phyloP scores from a whole-genome alignment of 2,888 invertebrate species.

The Metallyticus violacea region DNA sequence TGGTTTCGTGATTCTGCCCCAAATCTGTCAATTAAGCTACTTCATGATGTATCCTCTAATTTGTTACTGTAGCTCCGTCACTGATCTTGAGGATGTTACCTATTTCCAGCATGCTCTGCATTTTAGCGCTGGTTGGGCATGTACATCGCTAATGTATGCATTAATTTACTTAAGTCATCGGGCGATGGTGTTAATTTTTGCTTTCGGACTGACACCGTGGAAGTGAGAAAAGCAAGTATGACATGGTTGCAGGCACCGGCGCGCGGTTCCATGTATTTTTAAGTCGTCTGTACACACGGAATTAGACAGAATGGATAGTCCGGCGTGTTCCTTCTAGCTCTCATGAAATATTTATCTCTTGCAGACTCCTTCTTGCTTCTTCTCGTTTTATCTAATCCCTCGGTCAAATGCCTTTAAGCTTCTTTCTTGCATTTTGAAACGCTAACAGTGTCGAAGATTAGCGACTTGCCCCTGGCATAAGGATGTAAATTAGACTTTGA shows the following conservation, averaged over 20 bases:
- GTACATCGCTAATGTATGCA: no score
- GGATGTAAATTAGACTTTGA: no score
- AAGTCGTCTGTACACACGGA: not conserved
- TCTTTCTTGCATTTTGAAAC: not conserved
- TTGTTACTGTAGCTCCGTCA: no score
- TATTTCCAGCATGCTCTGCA: no score
- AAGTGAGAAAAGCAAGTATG: not conserved
- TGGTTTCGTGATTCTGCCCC: no score
- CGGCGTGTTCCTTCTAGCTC: not conserved
- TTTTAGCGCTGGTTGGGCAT: no score
- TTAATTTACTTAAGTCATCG: no score
- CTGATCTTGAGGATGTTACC: no score
- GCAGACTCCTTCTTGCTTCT: not conserved
- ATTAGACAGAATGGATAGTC: not conserved
- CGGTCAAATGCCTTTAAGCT: not conserved
- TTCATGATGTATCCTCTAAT: no score
- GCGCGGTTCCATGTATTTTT: not conserved
- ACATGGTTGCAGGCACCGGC: not conserved
- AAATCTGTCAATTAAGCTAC: no score
- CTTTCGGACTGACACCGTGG: not conserved
- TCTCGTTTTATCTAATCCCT: not conserved
- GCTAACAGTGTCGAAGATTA: not conserved
- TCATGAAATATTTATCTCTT: not conserved
- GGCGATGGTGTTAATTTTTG: no score
- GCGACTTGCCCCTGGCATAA: no score